Percentiles rank a stretch among this genome's conserved stretches.
phyloP scores from a whole-genome alignment of 2,888 invertebrate species.

The Endotricha flammealis region DNA sequence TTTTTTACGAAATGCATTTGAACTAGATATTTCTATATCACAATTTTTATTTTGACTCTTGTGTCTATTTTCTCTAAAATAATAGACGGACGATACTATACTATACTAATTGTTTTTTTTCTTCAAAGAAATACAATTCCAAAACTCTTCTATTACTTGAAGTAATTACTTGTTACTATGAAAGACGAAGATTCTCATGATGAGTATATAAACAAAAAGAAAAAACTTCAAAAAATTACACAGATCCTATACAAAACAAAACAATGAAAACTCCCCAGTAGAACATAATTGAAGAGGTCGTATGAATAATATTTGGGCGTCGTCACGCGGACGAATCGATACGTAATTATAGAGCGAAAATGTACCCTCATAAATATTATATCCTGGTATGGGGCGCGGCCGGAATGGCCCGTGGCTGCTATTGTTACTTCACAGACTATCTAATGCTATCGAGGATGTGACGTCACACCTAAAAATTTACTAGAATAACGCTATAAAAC shows the following conservation, averaged over 20 bases:
- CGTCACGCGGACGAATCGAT: conserved; percentile 67
- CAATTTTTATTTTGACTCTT: no score
- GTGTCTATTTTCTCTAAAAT: no score
- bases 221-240: not conserved
- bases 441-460: conserved; percentile 18
- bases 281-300: conserved; percentile 62
- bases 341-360: conserved; percentile 75
- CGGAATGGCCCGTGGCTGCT: conserved; percentile 65
- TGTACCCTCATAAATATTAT: conserved; percentile 74
- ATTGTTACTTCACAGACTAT: conserved; percentile 38
- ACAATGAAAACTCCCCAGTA: conserved; percentile 27
- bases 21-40: no score
- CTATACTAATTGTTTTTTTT: no score
- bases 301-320: conserved; percentile 74
- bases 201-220: no score
- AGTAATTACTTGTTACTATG: no score
- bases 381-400: conserved; percentile 69
- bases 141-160: no score
- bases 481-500: not conserved
- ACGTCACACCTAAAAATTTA: conserved; percentile 27
- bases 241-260: conserved; percentile 1
- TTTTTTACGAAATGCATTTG: no score
- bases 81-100: no score
- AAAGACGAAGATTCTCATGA: no score
- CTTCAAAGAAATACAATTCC: no score